These are phyloP conservation scores for Andricus quercusramuli DNA, from an alignment of 2,888 invertebrate genomes.

Conservation along the genomic window DNA sequence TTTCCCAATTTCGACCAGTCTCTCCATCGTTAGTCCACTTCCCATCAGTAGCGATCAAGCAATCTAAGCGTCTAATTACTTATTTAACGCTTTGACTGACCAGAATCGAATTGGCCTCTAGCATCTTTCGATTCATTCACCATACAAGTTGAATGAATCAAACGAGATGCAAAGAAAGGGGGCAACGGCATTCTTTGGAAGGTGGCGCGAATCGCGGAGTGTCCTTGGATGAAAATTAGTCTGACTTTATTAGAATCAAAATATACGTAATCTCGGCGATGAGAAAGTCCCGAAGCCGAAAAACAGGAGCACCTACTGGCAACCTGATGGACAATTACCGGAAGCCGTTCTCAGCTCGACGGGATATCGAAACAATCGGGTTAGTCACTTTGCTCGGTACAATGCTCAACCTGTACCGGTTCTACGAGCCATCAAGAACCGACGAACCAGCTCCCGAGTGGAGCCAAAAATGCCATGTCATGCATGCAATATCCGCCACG, in stretches of 20 bases:
- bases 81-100: conserved; percentile 3
- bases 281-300: conserved; percentile 29
- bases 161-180: conserved; percentile 44
- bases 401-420: conserved; percentile 37
- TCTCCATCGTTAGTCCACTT: not conserved
- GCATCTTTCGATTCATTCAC: conserved; percentile 31
- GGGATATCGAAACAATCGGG: conserved; percentile 64
- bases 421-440: conserved; percentile 19
- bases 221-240: conserved; percentile 51
- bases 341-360: conserved; percentile 57
- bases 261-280: conserved; percentile 33
- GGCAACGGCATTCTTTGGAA: conserved; percentile 40
- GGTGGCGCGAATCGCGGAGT: conserved; percentile 48
- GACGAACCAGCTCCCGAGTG: conserved; percentile 25
- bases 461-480: conserved; percentile 51
- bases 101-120: conserved; percentile 12
- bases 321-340: conserved; percentile 59
- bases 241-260: conserved; percentile 19
- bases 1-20: not conserved
- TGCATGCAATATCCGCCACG: conserved; percentile 56
- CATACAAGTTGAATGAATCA: conserved; percentile 41
- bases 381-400: conserved; percentile 54
- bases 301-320: conserved; percentile 48
- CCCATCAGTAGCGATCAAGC: not conserved
- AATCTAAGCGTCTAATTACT: not conserved